Evolutionary conservation across 1,140 invertebrate genomes (phyloP), one percentile per base, ranked within the genome.

Genomic region (Sarcophaga peregrina): DNA sequence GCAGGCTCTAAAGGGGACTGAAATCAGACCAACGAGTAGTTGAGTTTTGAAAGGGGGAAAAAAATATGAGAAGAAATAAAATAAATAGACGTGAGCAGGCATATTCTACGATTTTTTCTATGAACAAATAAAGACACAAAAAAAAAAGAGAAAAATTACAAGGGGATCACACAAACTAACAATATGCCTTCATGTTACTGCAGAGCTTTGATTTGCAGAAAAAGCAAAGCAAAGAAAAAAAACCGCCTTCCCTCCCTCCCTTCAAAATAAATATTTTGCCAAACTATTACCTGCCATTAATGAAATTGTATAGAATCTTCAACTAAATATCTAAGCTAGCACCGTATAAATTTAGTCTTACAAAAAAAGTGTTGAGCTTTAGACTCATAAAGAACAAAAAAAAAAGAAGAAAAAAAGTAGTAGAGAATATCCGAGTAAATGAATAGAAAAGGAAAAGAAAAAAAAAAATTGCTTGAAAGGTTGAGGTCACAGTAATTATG

Each of bases 1-100:
- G 25, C 25, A 1, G 1, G 1, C 4, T 37, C 1, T 37, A 37
- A 37, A 37, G 25, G 25, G 5, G 48, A 76, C 74, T 15, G 11
- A 5, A 76, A 76, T 17, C 45, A 78, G 9, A 78, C 75, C 50
- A 78, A 78, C 75, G 75, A 78, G n/a, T 78, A 52, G n/a, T 78
- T 50, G 75, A 37, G 25, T 37, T 37, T 37, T 37, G 25, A 37
- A 37, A 37, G 25, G 25, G 4, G 4, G 4, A 37, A 37, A 37
- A 37, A 4, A 37, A 37, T 1, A 37, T n/a, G n/a, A 37, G 25
- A 37, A 37, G 4, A 78, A 78, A 78, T 78, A 47, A 78, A 37
- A 78, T 78, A 78, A 78, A 78, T 78, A 78, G n/a, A 78, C 75
- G 75, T 78, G 75, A 78, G 75, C 17, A 50, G 50, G 75, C 75